Base-by-base conservation (phyloP, 2,888 invertebrate species). In the Meliscaeva auricollis region DNA sequence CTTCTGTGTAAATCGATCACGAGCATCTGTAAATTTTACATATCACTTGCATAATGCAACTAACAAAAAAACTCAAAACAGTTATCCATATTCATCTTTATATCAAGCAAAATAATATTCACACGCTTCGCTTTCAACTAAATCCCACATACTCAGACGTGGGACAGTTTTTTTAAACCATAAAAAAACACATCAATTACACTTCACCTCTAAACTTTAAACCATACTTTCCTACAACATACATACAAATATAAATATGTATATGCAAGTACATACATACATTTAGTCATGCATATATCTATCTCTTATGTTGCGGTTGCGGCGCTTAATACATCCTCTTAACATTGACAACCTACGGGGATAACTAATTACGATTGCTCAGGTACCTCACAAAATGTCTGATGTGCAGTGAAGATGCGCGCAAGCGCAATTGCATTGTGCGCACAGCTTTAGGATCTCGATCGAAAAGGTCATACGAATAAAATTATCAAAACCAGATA, bases 401-500 rank as follows among this genome's bases (percentile, higher is more conserved):
- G 75, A 72, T 72, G 50, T 66, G 13, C 3, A 52, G 7, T 80
- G 80, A 84, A 84, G 84, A 84, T 84, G 79, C 74, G 79, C 74
- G 74, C 72, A 72, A 60, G 75, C 35, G 46, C 75, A 79, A 62
- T 83, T 64, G 79, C 46, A 83, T 56, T 41, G 52, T 64, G 50
- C 58, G 69, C 64, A 69, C 41, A 56, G 64, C 58, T 32, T 41
- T 77, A 74, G 56, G 64, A 41, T 41, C 35, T 56, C 58, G 56
- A n/a, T 2, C 22, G 54, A 78, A 87, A 87, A 87, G 87, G 87
- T 87, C 87, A 87, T 79, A 77, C 78, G 84, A 74, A 84, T 87
- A 77, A 87, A 87, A 87, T 84, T 87, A 84, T 81, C 83, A 74
- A 70, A 69, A 62, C 20, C 41, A 81, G 78, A 79, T 76, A 77